phyloP scores from a whole-genome alignment of 2,888 invertebrate genomes.

The Papilio gigon region DNA sequence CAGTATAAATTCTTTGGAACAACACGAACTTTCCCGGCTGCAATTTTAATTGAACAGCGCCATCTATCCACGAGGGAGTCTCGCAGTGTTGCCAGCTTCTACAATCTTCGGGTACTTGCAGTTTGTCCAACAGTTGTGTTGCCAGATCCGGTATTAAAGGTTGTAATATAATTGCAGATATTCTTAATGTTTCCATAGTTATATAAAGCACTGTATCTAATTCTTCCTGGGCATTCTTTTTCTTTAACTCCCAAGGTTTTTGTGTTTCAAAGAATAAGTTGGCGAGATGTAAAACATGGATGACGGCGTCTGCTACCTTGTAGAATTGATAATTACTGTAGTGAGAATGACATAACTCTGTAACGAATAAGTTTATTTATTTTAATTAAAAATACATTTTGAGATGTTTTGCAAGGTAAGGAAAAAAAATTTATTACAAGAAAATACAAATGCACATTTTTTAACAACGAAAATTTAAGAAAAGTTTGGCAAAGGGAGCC shows the following conservation, averaged over 20 bases:
- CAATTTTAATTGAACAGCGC: slow-evolving; percentile 69
- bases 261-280: slow-evolving; percentile 93
- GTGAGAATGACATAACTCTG: slow-evolving; percentile 85
- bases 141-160: slow-evolving; percentile 92
- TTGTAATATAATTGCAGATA: slow-evolving; percentile 87
- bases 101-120: slow-evolving; percentile 70
- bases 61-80: slow-evolving; percentile 70
- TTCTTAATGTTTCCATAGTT: slow-evolving; percentile 91
- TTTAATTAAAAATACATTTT: too few relatives aligned
- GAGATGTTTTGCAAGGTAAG: too few relatives aligned
- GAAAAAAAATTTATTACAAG: too few relatives aligned
- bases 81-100: slow-evolving; percentile 70
- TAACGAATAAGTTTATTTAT: too few relatives aligned
- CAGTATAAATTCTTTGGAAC: slow-evolving; percentile 71
- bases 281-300: slow-evolving; percentile 87
- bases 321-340: slow-evolving; percentile 91
- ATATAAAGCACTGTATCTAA: slow-evolving; percentile 90
- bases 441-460: too few relatives aligned
- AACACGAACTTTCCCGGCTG: slow-evolving; percentile 73
- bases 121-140: slow-evolving; percentile 86
- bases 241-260: slow-evolving; percentile 94
- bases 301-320: slow-evolving; percentile 89
- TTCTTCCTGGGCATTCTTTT: slow-evolving; percentile 81
- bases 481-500: too few relatives aligned
- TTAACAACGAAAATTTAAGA: too few relatives aligned